Evolutionary conservation across 1,140 invertebrate species (phyloP), one percentile per base, ranked within the genome.

Genomic region (Belonocnema kinseyi): DNA sequence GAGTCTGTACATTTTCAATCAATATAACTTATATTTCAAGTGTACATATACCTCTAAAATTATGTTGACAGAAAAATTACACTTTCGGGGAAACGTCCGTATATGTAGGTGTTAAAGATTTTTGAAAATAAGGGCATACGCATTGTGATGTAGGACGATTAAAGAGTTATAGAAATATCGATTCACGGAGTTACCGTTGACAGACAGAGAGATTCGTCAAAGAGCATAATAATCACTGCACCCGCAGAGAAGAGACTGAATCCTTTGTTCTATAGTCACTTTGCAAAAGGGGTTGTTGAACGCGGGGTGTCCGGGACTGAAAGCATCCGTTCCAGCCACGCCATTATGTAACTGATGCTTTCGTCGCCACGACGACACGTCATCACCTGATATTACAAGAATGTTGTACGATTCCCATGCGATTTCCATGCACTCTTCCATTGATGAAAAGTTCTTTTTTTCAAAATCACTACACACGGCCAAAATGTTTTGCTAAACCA

Each of bases 211-310:
- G 88, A 46, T 88, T 88, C 85, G 88, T 89, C 88, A 89, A 89
- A 89, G 88, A 90, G 89, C 89, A 90, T 90, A 90, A 90, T 90
- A 90, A 90, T 90, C 90, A 90, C 89, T 89, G 85, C 84, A 85
- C 89, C 87, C 88, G 85, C 85, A 88, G 89, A 90, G 88, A 89
- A 89, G 88, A 90, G 88, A 85, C 88, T 90, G 88, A 89, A 90
- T 88, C 88, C 88, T 90, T 90, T 90, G 89, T 90, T 89, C 89
- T 86, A 87, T 89, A 90, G 89, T 90, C 89, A 90, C 88, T 90
- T 90, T 90, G 88, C 87, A 80, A 84, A 85, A 86, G 84, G 87
- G 87, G 86, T 77, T 83, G 77, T 76, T 74, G 81, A 79, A 83
- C 76, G 83, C 53, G 78, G 75, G 80, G 74, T 40, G 74, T 54